Evolutionary conservation across 2,113 vertebrate species (phyloP).

Genomic region (Aldabrachelys gigantea): DNA sequence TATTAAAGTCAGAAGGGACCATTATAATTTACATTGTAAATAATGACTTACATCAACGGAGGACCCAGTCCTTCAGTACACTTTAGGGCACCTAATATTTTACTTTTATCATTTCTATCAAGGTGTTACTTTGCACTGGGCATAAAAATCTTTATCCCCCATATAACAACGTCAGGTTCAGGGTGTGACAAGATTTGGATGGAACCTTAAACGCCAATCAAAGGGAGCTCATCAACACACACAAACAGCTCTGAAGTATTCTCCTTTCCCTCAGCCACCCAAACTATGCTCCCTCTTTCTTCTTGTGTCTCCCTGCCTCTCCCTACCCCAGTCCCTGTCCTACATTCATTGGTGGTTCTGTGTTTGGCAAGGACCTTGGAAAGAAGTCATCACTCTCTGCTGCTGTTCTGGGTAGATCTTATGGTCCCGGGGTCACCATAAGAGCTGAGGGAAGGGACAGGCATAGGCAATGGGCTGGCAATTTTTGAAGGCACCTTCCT

Average conservation of each 20-base stretch:
- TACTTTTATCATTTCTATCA: neutral
- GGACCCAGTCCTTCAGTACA: neutral
- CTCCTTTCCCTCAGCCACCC: neutral
- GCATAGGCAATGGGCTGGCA: neutral
- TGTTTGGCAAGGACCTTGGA: neutral
- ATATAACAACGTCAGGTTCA: neutral
- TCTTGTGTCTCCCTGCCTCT: neutral
- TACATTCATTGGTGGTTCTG: neutral
- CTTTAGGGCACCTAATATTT: slow-evolving; percentile 43
- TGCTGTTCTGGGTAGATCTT: neutral
- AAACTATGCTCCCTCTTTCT: neutral
- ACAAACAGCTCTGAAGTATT: neutral
- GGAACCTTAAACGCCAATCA: neutral
- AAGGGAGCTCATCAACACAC: neutral
- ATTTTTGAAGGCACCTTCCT: neutral
- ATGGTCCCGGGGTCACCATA: neutral
- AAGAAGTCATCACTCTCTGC: neutral
- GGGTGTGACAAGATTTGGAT: neutral
- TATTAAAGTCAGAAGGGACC: slow-evolving; percentile 61
- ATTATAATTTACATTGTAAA: slow-evolving; percentile 65
- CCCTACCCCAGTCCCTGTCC: neutral
- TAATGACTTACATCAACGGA: slow-evolving; percentile 44
- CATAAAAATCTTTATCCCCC: slow-evolving; percentile 9
- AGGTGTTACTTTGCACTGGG: slow-evolving; percentile 32
- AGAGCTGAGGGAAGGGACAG: neutral